A percentile compares a stretch with the other conserved stretches of the same genome.
Conservation (phyloP, 2,113 vertebrate genomes). For the Cochlearius cochlearius region DNA sequence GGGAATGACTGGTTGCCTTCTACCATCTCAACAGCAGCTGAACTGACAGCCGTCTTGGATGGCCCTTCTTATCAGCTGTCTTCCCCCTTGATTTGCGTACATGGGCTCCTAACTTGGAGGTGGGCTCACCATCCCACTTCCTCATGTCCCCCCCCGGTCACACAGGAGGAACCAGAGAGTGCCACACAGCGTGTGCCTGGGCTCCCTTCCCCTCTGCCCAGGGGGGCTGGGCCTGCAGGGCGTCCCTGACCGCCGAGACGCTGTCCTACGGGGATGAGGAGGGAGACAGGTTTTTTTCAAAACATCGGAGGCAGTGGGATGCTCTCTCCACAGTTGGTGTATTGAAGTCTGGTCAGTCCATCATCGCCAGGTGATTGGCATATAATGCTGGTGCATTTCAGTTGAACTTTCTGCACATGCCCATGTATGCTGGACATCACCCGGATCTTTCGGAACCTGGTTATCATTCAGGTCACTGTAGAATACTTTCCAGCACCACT, state of each 20-base stretch:
- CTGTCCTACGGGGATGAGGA: rapidly evolving
- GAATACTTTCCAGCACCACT: not conserved
- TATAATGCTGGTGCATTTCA: not conserved
- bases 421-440: not conserved
- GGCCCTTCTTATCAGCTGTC: not conserved
- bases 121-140: not conserved
- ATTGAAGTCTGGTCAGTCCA: not conserved
- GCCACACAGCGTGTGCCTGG: rapidly evolving
- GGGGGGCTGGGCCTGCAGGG: not conserved
- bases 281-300: not conserved
- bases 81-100: not conserved
- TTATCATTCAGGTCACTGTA: not conserved
- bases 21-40: not conserved
- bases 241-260: not conserved
- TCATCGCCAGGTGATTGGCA: not conserved
- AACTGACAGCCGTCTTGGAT: not conserved
- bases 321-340: not conserved
- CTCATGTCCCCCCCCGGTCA: not conserved
- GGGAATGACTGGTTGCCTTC: not conserved
- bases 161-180: not conserved
- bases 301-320: not conserved
- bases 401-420: not conserved
- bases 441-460: not conserved
- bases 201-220: not conserved
- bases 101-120: rapidly evolving